phyloP scores from a whole-genome alignment of 2,888 invertebrate species.

The Tanypteryx hageni region DNA sequence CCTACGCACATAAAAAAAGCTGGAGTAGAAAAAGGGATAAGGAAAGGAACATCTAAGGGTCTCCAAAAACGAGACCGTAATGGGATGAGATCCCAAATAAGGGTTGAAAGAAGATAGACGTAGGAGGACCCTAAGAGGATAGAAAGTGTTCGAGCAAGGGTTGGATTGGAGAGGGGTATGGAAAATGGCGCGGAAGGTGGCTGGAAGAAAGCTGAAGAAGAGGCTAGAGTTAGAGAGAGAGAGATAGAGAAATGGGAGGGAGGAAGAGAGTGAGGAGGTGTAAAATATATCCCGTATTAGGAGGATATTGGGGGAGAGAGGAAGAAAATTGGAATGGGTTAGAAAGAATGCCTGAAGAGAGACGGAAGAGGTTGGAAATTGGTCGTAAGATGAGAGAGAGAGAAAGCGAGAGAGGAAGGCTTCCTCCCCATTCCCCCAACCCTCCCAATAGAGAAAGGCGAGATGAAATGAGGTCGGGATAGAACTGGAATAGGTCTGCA shows the following conservation, averaged over 20 bases:
- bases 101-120: constrained; percentile 29
- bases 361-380: background rate
- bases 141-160: no score
- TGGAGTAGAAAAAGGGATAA: background rate
- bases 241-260: background rate
- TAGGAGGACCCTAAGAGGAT: background rate
- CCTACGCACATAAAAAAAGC: background rate
- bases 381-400: background rate
- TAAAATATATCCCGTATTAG: background rate
- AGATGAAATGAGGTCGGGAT: background rate
- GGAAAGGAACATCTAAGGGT: background rate
- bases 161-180: no score
- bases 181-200: background rate
- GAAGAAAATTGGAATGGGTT: constrained; percentile 32
- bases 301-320: background rate
- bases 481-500: background rate
- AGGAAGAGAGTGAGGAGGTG: no score
- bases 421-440: background rate
- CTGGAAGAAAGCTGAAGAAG: background rate
- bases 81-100: constrained; percentile 23
- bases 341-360: background rate
- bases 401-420: background rate
- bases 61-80: constrained; percentile 27
- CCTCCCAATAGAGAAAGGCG: background rate
- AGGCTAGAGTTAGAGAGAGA: background rate